Evolutionary conservation across 2,113 vertebrate genomes (phyloP), one percentile per base, ranked within the genome.

Genomic region (Halcyon malimbica): DNA sequence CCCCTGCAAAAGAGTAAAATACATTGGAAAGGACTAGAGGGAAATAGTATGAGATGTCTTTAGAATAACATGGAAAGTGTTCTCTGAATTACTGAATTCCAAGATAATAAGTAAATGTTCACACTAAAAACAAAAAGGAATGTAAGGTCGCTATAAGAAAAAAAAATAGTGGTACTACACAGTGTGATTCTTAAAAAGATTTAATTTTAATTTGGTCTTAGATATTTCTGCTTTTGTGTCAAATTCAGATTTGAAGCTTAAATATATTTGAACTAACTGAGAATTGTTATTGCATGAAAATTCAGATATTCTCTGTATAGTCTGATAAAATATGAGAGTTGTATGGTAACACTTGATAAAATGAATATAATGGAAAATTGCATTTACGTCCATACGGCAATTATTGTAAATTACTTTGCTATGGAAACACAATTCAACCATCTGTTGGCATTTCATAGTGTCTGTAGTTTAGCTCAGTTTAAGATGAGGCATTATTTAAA

Each of bases 321-420:
- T 95, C 97, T 97, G 97, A 97, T 97, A 97, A 94, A 96, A 97
- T 98, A 94, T 83, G 91, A 85, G 93, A 97, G 91, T 97, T 98
- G 95, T 98, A 93, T 95, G 96, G 96, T 98, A 98, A 97, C 96
- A 97, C 97, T 98, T 97, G 98, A 98, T 98, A 97, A 98, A 98
- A 97, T 79, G 96, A 98, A 97, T 98, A 98, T 98, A 98, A 98
- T 98, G 97, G 95, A 97, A 98, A 98, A 98, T 97, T 97, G 95
- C 97, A 96, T 97, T 97, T 98, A 97, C 93, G 87, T 97, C 97
- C 97, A 97, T 98, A 97, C 96, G 84, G 97, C 98, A 98, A 98
- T 98, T 98, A 98, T 98, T 98, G 98, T 98, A 98, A 98, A 98
- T 98, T 97, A 98, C 96, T 98, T 98, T 98, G 97, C 98, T 98